Evolutionary conservation across 1,140 invertebrate species (phyloP).

Genomic region (Camponotus floridanus): DNA sequence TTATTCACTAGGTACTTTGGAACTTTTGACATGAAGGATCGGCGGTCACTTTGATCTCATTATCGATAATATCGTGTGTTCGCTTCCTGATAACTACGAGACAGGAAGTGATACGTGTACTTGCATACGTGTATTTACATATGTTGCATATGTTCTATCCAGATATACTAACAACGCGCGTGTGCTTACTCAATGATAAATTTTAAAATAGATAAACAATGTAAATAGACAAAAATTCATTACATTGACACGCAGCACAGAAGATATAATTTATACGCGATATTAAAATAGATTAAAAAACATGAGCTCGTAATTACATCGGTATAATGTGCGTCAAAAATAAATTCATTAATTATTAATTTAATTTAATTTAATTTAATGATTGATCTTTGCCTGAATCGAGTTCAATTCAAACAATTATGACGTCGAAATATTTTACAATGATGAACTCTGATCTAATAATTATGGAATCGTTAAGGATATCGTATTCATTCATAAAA

Average conservation of each 20-base stretch:
- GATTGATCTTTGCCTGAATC: not conserved
- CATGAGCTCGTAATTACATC: not conserved
- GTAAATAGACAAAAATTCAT: not conserved
- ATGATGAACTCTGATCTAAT: not conserved
- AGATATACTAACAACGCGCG: not conserved
- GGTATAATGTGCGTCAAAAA: not conserved
- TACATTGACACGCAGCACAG: too few relatives aligned
- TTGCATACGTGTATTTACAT: not conserved
- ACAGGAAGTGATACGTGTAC: not conserved
- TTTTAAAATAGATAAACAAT: not conserved
- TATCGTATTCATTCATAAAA: not conserved
- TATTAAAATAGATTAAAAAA: not conserved
- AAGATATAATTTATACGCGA: not conserved
- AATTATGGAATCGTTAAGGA: not conserved
- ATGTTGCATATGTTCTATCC: not conserved
- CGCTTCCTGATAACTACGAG: conserved; percentile 15
- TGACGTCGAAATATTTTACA: not conserved
- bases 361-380: too few relatives aligned
- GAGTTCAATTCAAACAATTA: not conserved
- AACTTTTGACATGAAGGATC: conserved; percentile 22
- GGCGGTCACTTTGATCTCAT: conserved; percentile 44
- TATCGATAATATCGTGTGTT: conserved; percentile 48
- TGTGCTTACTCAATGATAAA: not conserved
- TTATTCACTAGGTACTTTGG: conserved; percentile 28
- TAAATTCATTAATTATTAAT: too few relatives aligned